Conservation (phyloP, 2,888 invertebrate species). For the Beris morrisii region DNA sequence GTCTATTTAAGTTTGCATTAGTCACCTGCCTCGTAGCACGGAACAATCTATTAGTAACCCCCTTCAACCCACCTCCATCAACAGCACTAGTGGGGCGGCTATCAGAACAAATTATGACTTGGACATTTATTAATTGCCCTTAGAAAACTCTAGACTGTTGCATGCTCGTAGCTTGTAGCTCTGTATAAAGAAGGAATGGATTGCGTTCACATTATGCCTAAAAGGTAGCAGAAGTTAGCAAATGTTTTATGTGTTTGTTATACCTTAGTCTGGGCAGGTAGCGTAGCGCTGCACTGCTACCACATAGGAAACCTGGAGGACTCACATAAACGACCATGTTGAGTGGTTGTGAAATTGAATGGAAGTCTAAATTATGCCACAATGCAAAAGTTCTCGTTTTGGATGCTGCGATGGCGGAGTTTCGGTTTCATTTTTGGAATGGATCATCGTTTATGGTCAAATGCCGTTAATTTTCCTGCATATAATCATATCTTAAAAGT, state of each 20-base stretch:
- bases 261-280: no score
- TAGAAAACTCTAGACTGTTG: slow-evolving; percentile 9
- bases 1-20: neutral
- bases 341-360: slow-evolving; percentile 36
- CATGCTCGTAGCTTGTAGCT: neutral
- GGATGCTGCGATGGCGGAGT: neutral
- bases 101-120: slow-evolving; percentile 37
- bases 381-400: slow-evolving; percentile 38
- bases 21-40: slow-evolving; percentile 27
- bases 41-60: slow-evolving; percentile 15
- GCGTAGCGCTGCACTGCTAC: no score
- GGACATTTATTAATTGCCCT: slow-evolving; percentile 39
- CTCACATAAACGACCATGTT: neutral
- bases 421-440: slow-evolving; percentile 22
- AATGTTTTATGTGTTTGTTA: no score
- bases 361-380: slow-evolving; percentile 39
- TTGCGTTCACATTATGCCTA: no score
- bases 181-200: no score
- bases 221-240: no score
- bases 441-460: slow-evolving; percentile 38
- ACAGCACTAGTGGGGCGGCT: slow-evolving; percentile 12
- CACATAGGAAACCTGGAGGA: no score
- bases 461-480: slow-evolving; percentile 37
- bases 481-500: slow-evolving; percentile 36
- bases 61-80: neutral